Percentiles rank a stretch among this genome's conserved stretches.
phyloP scores from a whole-genome alignment of 2,888 invertebrate species.

The Torymus auratus region DNA sequence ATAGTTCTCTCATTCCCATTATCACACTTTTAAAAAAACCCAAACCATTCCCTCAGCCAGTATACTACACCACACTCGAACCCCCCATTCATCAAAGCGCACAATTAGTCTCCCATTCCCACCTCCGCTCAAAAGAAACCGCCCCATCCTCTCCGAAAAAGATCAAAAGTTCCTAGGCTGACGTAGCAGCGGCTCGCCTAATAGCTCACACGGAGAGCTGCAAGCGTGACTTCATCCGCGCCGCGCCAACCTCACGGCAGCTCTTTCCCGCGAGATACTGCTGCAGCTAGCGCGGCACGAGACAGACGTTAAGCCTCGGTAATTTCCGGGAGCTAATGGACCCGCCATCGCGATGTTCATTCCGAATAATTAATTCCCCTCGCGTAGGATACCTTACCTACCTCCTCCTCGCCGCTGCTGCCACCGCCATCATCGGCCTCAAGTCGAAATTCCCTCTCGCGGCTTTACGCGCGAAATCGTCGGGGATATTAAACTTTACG shows the following conservation, averaged over 20 bases:
- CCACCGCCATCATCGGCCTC: background rate
- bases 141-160: background rate
- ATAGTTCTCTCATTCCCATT: too few species aligned
- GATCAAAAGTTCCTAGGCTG: conserved; percentile 35
- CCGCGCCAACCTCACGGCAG: conserved; percentile 31
- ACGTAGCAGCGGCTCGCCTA: conserved; percentile 20
- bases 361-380: conserved; percentile 74
- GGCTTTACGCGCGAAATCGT: background rate
- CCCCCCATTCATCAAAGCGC: background rate
- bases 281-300: conserved; percentile 49
- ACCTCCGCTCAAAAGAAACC: background rate
- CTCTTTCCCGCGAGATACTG: conserved; percentile 45
- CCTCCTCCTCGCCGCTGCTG: too few species aligned
- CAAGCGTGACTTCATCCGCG: conserved; percentile 41
- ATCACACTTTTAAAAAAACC: too few species aligned
- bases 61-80: too few species aligned
- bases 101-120: background rate
- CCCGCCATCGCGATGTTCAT: conserved; percentile 66
- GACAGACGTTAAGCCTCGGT: conserved; percentile 66
- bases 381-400: background rate
- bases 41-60: too few species aligned
- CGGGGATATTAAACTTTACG: conserved; percentile 16
- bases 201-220: conserved; percentile 28
- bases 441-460: conserved; percentile 14
- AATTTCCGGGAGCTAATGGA: conserved; percentile 76